A percentile compares a stretch with the other conserved stretches of the same genome.
Conservation (phyloP, 2,797 vertebrate species). For the Mionectes olivaceus region DNA sequence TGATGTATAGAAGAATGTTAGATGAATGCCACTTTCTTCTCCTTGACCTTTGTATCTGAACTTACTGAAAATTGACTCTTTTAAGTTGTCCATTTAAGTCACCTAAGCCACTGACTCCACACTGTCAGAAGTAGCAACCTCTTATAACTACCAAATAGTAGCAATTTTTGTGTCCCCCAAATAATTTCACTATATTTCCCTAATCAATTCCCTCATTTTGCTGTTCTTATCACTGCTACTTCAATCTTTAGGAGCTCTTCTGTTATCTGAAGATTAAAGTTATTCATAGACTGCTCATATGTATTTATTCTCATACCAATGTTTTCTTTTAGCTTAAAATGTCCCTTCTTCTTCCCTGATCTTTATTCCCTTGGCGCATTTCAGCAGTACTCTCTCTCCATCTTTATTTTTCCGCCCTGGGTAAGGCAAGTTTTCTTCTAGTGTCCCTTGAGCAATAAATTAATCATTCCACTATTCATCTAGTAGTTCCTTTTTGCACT, state of each 20-base stretch:
- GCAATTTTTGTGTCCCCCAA: neutral
- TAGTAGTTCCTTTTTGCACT: neutral
- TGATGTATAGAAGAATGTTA: neutral
- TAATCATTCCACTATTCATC: neutral
- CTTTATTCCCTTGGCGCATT: neutral
- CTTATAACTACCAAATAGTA: neutral
- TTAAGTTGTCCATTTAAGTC: neutral
- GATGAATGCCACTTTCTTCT: neutral
- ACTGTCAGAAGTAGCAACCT: neutral
- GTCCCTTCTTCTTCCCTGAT: neutral
- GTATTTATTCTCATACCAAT: neutral
- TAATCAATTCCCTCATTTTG: neutral
- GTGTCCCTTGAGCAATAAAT: neutral
- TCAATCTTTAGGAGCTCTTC: neutral
- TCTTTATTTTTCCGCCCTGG: neutral
- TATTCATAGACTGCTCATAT: neutral
- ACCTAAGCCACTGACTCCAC: neutral
- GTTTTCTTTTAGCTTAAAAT: neutral
- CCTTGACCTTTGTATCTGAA: neutral
- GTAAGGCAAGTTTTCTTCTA: neutral
- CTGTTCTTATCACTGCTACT: neutral
- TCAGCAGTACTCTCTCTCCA: neutral
- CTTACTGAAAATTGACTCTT: neutral
- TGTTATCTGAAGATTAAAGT: neutral
- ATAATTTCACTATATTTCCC: neutral